Evolutionary conservation across 2,113 vertebrate species (phyloP), one percentile per base, ranked within the genome.

Genomic region (Sapajus apella): DNA sequence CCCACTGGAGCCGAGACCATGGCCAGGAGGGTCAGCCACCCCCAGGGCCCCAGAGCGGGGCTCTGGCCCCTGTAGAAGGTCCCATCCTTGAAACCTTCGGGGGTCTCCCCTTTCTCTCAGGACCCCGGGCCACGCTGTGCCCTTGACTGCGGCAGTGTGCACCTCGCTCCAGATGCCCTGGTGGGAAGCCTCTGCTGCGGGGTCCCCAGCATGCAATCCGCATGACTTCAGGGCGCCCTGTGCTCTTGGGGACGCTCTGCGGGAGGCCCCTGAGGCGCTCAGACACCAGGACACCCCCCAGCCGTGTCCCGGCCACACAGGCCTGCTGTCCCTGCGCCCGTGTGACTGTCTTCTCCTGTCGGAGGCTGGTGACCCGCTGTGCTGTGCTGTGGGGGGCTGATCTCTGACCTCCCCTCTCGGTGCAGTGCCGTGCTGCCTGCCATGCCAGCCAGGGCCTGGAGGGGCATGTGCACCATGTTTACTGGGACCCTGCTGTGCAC

Each of bases 241-340:
- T 17, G 25, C 11, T 73, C 27, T 25, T n/a, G n/a, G 52, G 64
- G 94, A 81, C 14, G 2, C 40, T 89, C 18, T 21, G 11, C 21
- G 12, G 18, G 8, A 20, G 32, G 18, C 16, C 55, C n/a, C 35
- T 68, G 30, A 40, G 30, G 64, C 25, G 64, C 25, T 35, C 37
- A 47, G 87, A 55, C 47, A 16, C 43, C 27, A 64, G 27, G 27
- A 32, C 27, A 64, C 61, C 27, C 12, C 12, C 5, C 27, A 64
- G 61, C 61, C 12, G 0, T 0, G 12, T 30, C 27, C 61, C 27
- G 5, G 61, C 2, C 5, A 64, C 61, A 64, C 27, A 30, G 3
- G 20, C 40, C 73, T n/a, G 14, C 32, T 7, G 30, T 0, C 2
- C 4, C 9, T 27, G 64, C 9, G 7, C 35, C 37, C 14, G 9